Conservation (phyloP, 2,797 vertebrate genomes). For the Cyclura pinguis region DNA sequence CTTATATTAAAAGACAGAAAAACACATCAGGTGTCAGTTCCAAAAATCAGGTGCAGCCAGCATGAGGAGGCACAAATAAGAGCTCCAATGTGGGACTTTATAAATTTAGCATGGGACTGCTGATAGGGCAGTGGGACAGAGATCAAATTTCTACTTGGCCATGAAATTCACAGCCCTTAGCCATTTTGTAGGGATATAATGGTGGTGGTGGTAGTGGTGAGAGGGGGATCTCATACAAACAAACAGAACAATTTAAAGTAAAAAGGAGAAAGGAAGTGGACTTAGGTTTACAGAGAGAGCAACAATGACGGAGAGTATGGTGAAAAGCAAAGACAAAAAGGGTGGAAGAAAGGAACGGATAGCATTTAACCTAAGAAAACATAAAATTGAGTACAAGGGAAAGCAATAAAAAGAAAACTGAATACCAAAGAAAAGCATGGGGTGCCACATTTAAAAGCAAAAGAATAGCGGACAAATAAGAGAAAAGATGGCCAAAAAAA, state of each 20-base stretch:
- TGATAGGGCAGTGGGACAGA: no score
- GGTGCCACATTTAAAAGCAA: neutral
- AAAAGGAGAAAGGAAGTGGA: neutral
- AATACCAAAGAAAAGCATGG: neutral
- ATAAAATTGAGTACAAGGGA: neutral
- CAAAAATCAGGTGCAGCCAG: neutral
- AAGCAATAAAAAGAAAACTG: neutral
- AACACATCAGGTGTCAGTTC: neutral
- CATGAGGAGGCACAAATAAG: neutral
- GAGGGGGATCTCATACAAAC: neutral
- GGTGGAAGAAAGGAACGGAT: neutral
- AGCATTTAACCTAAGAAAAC: neutral
- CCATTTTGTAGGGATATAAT: neutral
- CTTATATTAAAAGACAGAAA: neutral
- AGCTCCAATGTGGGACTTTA: no score
- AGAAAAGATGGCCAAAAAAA: neutral
- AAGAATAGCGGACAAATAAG: neutral
- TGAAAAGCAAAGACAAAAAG: neutral
- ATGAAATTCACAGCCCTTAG: neutral
- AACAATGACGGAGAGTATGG: neutral
- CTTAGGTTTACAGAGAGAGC: neutral
- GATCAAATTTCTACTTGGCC: neutral
- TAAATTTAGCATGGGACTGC: no score
- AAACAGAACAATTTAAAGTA: neutral
- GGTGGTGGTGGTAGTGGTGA: neutral